Evolutionary conservation across 2,797 vertebrate genomes (phyloP).

Genomic region (Luscinia luscinia): DNA sequence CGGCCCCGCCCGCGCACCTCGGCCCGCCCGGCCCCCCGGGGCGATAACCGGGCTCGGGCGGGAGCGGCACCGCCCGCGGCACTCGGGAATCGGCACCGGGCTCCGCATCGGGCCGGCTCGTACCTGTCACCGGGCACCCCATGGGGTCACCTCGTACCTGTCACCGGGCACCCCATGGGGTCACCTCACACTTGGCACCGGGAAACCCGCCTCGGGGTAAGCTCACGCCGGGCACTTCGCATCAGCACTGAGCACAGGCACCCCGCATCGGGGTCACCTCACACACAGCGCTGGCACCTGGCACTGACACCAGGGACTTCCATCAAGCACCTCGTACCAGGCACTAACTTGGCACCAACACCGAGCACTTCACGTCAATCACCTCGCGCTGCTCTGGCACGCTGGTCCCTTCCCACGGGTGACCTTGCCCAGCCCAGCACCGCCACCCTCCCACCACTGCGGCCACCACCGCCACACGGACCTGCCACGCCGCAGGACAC

Average conservation of each 20-base stretch:
- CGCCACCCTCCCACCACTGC: background rate
- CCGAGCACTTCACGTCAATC: background rate
- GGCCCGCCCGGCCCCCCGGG: background rate
- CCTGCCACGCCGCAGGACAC: background rate
- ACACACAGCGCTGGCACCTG: background rate
- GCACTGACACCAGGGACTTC: background rate
- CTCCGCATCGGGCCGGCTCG: background rate
- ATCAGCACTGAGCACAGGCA: background rate
- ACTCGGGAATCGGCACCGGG: background rate
- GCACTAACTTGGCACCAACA: background rate
- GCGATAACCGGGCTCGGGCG: background rate
- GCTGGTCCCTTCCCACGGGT: background rate
- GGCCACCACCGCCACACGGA: background rate
- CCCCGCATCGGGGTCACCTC: background rate
- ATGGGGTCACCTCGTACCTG: no score
- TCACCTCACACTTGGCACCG: background rate
- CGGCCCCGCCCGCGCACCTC: background rate
- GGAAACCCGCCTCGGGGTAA: background rate
- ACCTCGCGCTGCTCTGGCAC: background rate
- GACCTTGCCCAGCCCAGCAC: background rate
- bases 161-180: background rate
- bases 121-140: background rate
- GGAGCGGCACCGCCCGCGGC: background rate
- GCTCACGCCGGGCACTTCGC: background rate
- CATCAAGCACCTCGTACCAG: background rate